Evolutionary conservation across 2,797 vertebrate species (phyloP).

Genomic region (Acanthurus lineatus): DNA sequence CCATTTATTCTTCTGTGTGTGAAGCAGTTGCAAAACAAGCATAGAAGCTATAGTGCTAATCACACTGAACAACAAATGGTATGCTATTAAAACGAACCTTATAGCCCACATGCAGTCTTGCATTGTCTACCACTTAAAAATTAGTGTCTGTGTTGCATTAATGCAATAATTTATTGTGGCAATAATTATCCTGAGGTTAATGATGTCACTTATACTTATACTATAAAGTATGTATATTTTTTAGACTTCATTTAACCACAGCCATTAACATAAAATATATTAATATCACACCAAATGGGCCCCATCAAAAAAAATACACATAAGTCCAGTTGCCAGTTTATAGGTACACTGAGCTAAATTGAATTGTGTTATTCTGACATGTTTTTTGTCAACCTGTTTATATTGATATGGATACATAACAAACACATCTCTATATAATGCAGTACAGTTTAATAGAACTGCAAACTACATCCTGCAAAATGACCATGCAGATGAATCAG

Average conservation of each 20-base stretch:
- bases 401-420: not conserved
- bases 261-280: not conserved
- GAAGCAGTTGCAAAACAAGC: conserved; percentile 3
- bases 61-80: not conserved
- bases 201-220: no score
- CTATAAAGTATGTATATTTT: not conserved
- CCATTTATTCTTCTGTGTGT: not conserved
- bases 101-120: not conserved
- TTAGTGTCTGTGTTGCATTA: not conserved
- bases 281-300: not conserved
- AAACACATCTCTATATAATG: not conserved
- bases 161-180: not conserved
- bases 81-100: not conserved
- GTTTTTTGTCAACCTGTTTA: not conserved
- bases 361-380: not conserved
- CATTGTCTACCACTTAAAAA: not conserved
- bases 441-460: not conserved
- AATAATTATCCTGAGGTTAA: not conserved
- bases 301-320: not conserved
- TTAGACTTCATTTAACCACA: not conserved
- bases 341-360: not conserved
- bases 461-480: not conserved
- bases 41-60: conserved; percentile 8
- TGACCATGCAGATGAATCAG: not conserved
- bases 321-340: not conserved